Evolutionary conservation across 2,888 invertebrate species (phyloP).

Genomic region (Cryptocephalus moraei): DNA sequence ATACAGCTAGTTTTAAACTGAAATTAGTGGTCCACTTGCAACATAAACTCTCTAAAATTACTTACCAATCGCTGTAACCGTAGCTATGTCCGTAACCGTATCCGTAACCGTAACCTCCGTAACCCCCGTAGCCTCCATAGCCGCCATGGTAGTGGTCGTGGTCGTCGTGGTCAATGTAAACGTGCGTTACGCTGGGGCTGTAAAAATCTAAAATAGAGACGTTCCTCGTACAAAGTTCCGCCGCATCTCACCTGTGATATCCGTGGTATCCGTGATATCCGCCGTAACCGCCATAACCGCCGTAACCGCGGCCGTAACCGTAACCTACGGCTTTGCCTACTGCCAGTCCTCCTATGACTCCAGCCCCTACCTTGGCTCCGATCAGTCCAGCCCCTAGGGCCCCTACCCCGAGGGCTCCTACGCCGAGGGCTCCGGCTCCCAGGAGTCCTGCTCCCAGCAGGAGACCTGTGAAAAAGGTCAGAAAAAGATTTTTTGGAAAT

Average conservation of each 20-base stretch:
- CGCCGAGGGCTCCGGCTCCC: constrained; percentile 14
- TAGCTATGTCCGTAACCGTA: constrained; percentile 2
- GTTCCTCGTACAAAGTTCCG: too few species aligned
- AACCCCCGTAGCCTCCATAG: background rate
- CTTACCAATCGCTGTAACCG: constrained; percentile 3
- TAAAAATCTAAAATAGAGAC: too few species aligned
- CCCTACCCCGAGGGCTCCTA: constrained; percentile 12
- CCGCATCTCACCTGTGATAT: too few species aligned
- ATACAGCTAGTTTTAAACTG: too few species aligned
- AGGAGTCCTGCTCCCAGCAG: constrained; percentile 8
- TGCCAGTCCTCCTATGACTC: constrained; percentile 8
- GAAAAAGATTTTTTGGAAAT: too few species aligned
- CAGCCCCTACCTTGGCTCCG: background rate
- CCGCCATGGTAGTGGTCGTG: background rate
- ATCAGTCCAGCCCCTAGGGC: constrained; percentile 5
- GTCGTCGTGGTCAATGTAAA: background rate
- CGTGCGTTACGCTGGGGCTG: too few species aligned
- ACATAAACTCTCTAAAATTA: background rate
- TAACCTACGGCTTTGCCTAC: constrained; percentile 6
- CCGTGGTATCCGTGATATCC: too few species aligned
- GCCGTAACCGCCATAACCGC: constrained; percentile 5
- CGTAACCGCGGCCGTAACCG: constrained; percentile 2
- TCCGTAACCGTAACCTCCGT: constrained; percentile 5
- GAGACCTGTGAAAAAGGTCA: background rate
- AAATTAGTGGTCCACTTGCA: too few species aligned